Evolutionary conservation across 2,797 vertebrate species (phyloP), one percentile per base, ranked within the genome.

Genomic region (Acanthurus leucopareius): DNA sequence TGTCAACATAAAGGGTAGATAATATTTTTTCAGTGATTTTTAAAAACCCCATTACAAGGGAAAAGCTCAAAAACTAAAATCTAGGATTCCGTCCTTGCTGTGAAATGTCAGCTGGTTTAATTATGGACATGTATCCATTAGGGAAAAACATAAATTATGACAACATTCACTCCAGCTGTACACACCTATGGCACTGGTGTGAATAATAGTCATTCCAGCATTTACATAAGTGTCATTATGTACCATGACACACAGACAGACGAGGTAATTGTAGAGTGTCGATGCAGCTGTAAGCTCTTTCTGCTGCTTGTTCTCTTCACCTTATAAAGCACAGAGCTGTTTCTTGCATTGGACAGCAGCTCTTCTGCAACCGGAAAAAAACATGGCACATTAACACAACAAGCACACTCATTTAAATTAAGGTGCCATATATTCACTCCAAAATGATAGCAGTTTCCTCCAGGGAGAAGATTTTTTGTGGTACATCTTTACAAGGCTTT

Each of bases 241-340:
- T 63, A 64, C 22, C n/a, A 58, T 85, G 75, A 71, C 79, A 78
- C 61, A 65, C 16, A 58, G 38, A 67, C 68, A 52, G 22, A 72
- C 9, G 20, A 48, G 57, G 47, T 83, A 78, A 89, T 80, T 77
- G 69, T 58, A 49, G 58, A 82, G 28, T 62, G 74, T 70, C 66
- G 61, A 70, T 67, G 78, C 76, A 74, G 65, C 64, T 68, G 72
- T 45, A 47, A 25, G 67, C 57, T 82, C 71, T 69, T 61, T 70
- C 42, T 60, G 72, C 65, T 73, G 60, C 56, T 45, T 71, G 56
- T 54, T 86, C 58, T 79, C 20, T 68, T 64, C 48, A 77, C 54
- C 17, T 25, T n/a, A 75, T 83, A 60, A 22, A 82, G 75, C 69
- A 79, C 72, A 79, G 16, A 78, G 45, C 17, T 67, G 45, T 53